A percentile compares a stretch with the other conserved stretches of the same genome.
Evolutionary conservation across 2,797 vertebrate species (phyloP).

Genomic region (Siniperca obscura): DNA sequence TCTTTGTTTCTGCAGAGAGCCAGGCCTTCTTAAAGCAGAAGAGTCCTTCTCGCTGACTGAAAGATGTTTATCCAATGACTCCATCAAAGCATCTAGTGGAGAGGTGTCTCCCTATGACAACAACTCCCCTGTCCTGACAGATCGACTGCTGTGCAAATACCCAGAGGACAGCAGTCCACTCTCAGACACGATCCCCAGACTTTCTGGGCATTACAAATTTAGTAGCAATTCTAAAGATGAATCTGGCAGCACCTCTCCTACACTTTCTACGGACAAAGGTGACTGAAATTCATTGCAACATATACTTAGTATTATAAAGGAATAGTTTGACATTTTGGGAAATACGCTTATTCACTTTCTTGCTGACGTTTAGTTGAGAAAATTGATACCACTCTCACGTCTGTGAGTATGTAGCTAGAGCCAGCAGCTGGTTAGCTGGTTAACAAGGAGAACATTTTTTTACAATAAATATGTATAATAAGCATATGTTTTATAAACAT

Average conservation of each 20-base stretch:
- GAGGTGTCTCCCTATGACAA: conserved; percentile 97
- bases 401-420: background rate
- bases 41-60: conserved; percentile 86
- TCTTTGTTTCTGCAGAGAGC: conserved; percentile 78
- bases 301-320: background rate
- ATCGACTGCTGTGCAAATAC: conserved; percentile 83
- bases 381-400: background rate
- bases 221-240: conserved; percentile 80
- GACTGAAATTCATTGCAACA: conserved; percentile 27
- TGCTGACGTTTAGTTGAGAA: background rate
- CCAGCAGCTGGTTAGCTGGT: no score
- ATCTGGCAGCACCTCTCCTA: conserved; percentile 84
- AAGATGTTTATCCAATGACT: conserved; percentile 90
- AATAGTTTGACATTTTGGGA: background rate
- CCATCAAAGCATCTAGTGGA: conserved; percentile 92
- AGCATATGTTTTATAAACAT: background rate
- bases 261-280: conserved; percentile 87
- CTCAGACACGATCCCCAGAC: conserved; percentile 80
- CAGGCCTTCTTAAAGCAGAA: conserved; percentile 82
- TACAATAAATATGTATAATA: background rate
- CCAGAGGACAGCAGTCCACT: conserved; percentile 73
- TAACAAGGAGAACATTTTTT: background rate
- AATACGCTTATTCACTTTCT: background rate
- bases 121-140: conserved; percentile 92
- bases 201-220: conserved; percentile 77